A percentile compares a stretch with the other conserved stretches of the same genome.
phyloP scores from a whole-genome alignment of 2,888 invertebrate genomes.

The Campopleginae sp. region DNA sequence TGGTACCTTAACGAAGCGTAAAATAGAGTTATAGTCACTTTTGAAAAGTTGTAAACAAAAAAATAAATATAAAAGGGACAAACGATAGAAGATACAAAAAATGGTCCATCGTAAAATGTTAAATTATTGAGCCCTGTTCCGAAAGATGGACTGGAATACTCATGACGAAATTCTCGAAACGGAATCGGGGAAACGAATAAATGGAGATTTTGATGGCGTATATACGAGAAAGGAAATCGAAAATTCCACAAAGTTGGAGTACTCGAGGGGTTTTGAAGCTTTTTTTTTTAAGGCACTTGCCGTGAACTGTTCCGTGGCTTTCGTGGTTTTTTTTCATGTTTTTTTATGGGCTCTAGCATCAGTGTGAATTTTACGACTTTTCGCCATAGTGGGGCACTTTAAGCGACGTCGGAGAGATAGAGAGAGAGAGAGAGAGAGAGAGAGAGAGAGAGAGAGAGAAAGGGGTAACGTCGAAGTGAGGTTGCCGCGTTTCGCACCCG shows the following conservation, averaged over 20 bases:
- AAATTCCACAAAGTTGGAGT: slow-evolving; percentile 44
- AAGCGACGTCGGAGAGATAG: slow-evolving; percentile 33
- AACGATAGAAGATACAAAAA: not conserved
- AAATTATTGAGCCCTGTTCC: not conserved
- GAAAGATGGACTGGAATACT: not conserved
- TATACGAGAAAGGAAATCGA: slow-evolving; percentile 30
- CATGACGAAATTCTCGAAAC: not conserved
- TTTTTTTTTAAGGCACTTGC: slow-evolving; percentile 3
- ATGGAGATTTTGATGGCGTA: slow-evolving; percentile 27
- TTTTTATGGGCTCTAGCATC: slow-evolving; percentile 48
- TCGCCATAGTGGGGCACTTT: slow-evolving; percentile 22
- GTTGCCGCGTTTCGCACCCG: not conserved
- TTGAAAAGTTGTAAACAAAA: not conserved
- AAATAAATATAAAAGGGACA: not conserved
- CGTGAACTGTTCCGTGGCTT: slow-evolving; percentile 2
- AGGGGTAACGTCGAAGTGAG: slow-evolving; percentile 14
- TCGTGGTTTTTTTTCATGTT: slow-evolving; percentile 21
- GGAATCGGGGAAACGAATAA: not conserved
- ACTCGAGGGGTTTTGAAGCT: slow-evolving; percentile 2
- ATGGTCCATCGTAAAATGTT: not conserved
- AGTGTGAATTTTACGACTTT: slow-evolving; percentile 58
- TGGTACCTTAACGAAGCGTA: not conserved
- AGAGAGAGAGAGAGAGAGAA: slow-evolving; percentile 23
- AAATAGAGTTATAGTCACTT: not conserved
- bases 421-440: not conserved